These are phyloP conservation scores for Sarcophaga rosellei DNA, from an alignment of 2,888 invertebrate species.

Conservation along the genomic window DNA sequence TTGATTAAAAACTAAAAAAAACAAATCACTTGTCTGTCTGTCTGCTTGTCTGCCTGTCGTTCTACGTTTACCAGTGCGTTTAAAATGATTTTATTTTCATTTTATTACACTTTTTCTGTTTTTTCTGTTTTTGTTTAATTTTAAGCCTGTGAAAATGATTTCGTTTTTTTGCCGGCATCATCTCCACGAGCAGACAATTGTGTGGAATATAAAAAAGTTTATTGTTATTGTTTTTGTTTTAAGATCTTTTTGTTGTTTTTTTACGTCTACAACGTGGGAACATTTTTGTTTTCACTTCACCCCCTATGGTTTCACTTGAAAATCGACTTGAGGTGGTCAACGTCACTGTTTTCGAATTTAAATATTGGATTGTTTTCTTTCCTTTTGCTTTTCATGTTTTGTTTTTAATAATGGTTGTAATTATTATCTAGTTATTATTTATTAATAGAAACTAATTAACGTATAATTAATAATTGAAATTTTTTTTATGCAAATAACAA, in stretches of 20 bases:
- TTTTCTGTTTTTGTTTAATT: conserved; percentile 11
- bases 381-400: background rate
- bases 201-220: conserved; percentile 12
- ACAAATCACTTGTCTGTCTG: conserved; percentile 56
- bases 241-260: background rate
- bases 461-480: background rate
- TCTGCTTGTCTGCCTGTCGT: background rate
- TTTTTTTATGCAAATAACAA: background rate
- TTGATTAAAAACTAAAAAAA: conserved; percentile 8
- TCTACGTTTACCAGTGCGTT: background rate
- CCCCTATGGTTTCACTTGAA: conserved; percentile 57
- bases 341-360: background rate
- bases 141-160: conserved; percentile 37
- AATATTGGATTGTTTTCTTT: conserved; percentile 4
- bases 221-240: conserved; percentile 16
- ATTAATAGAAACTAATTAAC: conserved; percentile 1
- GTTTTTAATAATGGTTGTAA: background rate
- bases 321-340: conserved; percentile 29
- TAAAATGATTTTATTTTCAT: conserved; percentile 28
- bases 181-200: conserved; percentile 17
- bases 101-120: conserved; percentile 1
- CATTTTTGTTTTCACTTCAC: conserved; percentile 34
- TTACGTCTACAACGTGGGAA: conserved; percentile 51
- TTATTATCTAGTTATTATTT: conserved; percentile 3
- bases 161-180: conserved; percentile 3